A percentile compares a stretch with the other conserved stretches of the same genome.
phyloP scores from a whole-genome alignment of 2,113 vertebrate species.

The Catagonus wagneri region DNA sequence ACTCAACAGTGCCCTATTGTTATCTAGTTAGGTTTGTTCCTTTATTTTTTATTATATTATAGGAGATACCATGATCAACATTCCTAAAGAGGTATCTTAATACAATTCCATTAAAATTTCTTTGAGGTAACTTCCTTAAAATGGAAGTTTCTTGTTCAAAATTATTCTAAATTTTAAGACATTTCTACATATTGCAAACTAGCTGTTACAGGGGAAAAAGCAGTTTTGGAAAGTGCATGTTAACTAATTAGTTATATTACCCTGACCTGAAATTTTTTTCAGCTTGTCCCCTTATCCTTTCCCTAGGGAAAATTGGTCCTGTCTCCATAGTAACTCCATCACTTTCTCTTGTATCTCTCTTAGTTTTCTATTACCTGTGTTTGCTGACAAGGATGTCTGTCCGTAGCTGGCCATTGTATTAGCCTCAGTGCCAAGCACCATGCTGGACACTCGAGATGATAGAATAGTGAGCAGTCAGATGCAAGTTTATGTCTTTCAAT shows the following conservation, averaged over 20 bases:
- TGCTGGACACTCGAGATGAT: background rate
- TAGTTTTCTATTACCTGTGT: background rate
- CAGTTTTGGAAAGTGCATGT: background rate
- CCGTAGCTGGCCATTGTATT: background rate
- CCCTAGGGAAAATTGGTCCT: background rate
- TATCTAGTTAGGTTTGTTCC: background rate
- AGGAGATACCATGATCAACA: background rate
- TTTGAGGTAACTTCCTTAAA: slow-evolving; percentile 36
- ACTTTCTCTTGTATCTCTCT: slow-evolving; percentile 4
- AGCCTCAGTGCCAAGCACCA: background rate
- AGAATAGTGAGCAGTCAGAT: background rate
- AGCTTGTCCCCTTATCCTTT: background rate
- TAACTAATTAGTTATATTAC: background rate
- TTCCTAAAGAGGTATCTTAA: background rate
- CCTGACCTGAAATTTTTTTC: slow-evolving; percentile 10
- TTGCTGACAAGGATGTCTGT: background rate
- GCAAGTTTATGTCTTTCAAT: background rate
- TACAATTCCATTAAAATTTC: background rate
- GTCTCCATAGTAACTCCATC: slow-evolving; percentile 30
- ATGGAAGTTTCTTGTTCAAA: slow-evolving; percentile 8
- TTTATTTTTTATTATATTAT: slow-evolving; percentile 18
- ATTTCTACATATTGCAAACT: background rate
- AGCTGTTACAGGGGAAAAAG: background rate
- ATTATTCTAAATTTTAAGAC: slow-evolving; percentile 39
- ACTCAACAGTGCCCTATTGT: background rate